Conservation (phyloP, 2,797 vertebrate species). For the Epinephelus awoara region DNA sequence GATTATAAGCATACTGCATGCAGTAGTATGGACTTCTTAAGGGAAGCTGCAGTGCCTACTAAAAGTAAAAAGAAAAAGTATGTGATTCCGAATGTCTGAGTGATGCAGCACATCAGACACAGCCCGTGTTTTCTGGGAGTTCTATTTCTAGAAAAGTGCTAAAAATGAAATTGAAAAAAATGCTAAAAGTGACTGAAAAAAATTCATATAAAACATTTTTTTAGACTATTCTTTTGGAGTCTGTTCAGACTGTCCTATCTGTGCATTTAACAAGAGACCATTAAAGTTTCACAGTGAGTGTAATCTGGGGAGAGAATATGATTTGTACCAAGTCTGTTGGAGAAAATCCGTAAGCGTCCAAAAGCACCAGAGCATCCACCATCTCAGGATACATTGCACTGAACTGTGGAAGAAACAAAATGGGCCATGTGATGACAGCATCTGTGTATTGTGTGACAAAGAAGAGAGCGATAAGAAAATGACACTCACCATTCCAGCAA, state of each 20-base stretch:
- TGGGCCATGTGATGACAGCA: not conserved
- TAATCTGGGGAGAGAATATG: not conserved
- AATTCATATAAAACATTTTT: no score
- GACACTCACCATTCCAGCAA: conserved; percentile 53
- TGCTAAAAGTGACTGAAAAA: no score
- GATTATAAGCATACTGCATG: no score
- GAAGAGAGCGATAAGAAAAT: not conserved
- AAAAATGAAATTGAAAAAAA: no score
- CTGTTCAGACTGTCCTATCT: not conserved
- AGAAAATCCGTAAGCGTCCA: conserved; percentile 85
- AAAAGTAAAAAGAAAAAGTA: no score
- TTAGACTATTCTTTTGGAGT: no score
- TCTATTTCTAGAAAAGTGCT: no score
- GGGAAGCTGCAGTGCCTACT: no score
- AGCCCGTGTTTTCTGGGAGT: no score
- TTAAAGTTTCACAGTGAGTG: not conserved
- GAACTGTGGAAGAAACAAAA: conserved; percentile 79
- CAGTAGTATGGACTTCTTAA: no score
- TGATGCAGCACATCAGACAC: no score
- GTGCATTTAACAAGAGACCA: not conserved
- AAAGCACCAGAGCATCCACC: conserved; percentile 89
- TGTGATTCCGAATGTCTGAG: no score
- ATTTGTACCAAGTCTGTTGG: conserved; percentile 75
- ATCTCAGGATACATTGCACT: conserved; percentile 89
- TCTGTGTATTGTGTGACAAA: not conserved